These are phyloP conservation scores for Zophobas morio DNA, from an alignment of 1,140 invertebrate genomes.

Conservation along the genomic window DNA sequence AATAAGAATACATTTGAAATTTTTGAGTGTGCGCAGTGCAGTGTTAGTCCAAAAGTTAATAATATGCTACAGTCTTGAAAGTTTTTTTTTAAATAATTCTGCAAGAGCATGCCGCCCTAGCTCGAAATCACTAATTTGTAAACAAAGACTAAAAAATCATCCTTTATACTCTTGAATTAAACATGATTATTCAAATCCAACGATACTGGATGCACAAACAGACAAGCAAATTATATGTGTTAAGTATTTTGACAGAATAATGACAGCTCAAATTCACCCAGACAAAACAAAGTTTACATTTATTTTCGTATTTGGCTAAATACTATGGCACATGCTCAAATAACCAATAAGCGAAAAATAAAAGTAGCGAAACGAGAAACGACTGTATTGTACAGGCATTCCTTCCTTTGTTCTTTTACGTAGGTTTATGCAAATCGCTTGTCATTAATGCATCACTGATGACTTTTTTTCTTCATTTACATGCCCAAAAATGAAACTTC, in stretches of 20 bases:
- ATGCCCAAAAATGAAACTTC: slow-evolving; percentile 10
- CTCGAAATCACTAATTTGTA: slow-evolving; percentile 8
- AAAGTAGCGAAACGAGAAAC: no score
- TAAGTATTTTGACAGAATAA: slow-evolving; percentile 24
- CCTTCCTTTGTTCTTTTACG: not conserved
- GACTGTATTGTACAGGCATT: not conserved
- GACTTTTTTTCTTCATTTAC: not conserved
- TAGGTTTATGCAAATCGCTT: slow-evolving; percentile 14
- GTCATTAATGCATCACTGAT: not conserved
- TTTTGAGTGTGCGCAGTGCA: no score
- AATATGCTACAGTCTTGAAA: no score
- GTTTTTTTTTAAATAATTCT: no score
- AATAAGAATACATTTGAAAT: no score
- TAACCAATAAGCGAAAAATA: no score
- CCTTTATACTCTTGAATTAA: slow-evolving; percentile 18
- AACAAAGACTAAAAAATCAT: slow-evolving; percentile 27
- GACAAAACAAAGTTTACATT: slow-evolving; percentile 12
- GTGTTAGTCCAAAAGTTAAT: no score
- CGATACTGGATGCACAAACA: slow-evolving; percentile 18
- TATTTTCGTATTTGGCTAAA: not conserved
- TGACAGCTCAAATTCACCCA: not conserved
- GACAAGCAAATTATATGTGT: slow-evolving; percentile 21
- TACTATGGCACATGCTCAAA: not conserved
- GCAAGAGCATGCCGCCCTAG: not conserved
- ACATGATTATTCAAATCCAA: slow-evolving; percentile 34